phyloP scores from a whole-genome alignment of 2,113 vertebrate genomes.

The Sylvietta virens region DNA sequence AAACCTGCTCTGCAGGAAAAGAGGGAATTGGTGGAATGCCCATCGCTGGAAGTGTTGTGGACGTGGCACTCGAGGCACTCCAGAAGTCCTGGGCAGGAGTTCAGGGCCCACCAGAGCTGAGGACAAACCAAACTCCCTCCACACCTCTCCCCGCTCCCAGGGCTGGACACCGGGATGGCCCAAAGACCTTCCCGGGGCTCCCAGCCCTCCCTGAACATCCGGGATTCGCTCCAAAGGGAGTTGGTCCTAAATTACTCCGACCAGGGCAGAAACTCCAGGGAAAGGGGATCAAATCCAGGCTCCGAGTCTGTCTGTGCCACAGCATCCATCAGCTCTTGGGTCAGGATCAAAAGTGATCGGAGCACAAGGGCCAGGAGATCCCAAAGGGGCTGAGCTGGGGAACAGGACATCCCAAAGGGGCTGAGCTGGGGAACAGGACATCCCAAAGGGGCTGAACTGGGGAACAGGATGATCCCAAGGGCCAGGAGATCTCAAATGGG shows the following conservation, averaged over 20 bases:
- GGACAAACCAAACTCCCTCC: background rate
- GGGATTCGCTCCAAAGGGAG: rapidly evolving
- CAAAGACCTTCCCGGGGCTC: background rate
- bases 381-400: background rate
- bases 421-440: rapidly evolving
- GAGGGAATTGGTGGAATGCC: background rate
- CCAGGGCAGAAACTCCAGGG: background rate
- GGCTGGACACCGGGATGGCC: background rate
- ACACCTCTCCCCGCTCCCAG: background rate
- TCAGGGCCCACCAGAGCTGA: background rate
- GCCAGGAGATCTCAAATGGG: background rate
- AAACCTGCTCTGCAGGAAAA: rapidly evolving
- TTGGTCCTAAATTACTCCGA: background rate
- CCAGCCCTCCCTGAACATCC: background rate
- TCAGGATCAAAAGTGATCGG: background rate
- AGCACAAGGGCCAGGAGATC: background rate
- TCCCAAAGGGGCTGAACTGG: background rate
- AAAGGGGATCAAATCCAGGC: background rate
- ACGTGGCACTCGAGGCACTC: background rate
- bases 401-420: background rate
- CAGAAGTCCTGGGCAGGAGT: background rate
- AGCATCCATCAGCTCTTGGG: background rate
- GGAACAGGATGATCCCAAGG: background rate
- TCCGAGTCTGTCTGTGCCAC: background rate
- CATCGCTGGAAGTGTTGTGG: background rate